These are phyloP conservation scores for Malacoctenus gilli DNA, from an alignment of 2,797 vertebrate genomes.

Conservation along the genomic window DNA sequence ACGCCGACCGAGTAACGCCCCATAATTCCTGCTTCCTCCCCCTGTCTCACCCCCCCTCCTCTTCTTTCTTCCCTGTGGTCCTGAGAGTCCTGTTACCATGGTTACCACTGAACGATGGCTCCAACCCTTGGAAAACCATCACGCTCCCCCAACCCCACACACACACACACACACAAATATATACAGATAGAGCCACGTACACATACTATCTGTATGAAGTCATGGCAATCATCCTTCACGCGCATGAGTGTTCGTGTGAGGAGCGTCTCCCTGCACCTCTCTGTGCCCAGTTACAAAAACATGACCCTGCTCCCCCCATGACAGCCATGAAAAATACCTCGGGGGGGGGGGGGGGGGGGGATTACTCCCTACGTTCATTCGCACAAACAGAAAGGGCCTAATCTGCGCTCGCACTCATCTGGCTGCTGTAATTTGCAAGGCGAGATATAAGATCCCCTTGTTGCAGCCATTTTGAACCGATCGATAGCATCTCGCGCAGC, in stretches of 20 bases:
- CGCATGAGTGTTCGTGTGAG: constrained; percentile 47
- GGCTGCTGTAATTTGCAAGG: constrained; percentile 36
- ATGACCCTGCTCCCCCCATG: constrained; percentile 54
- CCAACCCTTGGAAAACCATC: constrained; percentile 56
- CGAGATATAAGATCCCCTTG: constrained; percentile 10
- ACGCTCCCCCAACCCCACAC: constrained; percentile 17
- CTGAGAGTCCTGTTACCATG: constrained; percentile 74
- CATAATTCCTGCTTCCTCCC: constrained; percentile 35
- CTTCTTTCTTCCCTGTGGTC: constrained; percentile 59
- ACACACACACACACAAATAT: constrained; percentile 24
- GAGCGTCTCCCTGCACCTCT: constrained; percentile 50
- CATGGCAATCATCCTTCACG: constrained; percentile 60
- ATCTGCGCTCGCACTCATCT: constrained; percentile 22
- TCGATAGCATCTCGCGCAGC: constrained; percentile 22
- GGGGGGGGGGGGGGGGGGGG: constrained; percentile 29
- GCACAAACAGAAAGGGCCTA: constrained; percentile 14
- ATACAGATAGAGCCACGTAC: too few species aligned
- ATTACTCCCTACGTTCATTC: constrained; percentile 17
- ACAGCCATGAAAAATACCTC: constrained; percentile 61
- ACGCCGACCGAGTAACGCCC: constrained; percentile 25
- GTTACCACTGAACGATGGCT: constrained; percentile 69
- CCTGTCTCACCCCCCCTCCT: background rate
- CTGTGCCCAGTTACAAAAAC: constrained; percentile 66
- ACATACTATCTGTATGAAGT: constrained; percentile 60
- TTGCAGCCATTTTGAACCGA: constrained; percentile 30